A percentile compares a stretch with the other conserved stretches of the same genome.
phyloP scores from a whole-genome alignment of 2,888 invertebrate species.

The Diploptera punctata region DNA sequence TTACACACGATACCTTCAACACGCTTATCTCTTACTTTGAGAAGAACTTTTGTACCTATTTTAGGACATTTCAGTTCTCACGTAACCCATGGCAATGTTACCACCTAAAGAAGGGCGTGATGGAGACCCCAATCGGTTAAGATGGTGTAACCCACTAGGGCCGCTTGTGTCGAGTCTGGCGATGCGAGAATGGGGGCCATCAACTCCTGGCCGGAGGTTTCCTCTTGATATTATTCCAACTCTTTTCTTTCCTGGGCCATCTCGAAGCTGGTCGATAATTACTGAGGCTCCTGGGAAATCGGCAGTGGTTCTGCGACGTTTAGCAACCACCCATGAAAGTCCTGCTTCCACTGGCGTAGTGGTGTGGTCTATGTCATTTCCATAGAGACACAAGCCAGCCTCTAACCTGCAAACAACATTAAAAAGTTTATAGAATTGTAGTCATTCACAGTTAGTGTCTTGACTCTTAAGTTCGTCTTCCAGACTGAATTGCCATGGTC shows the following conservation, averaged over 20 bases:
- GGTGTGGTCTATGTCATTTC: conserved; percentile 88
- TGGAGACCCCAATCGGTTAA: conserved; percentile 94
- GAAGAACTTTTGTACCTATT: conserved; percentile 70
- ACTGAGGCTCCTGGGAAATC: conserved; percentile 89
- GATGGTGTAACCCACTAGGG: conserved; percentile 78
- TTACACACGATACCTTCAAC: conserved; percentile 80
- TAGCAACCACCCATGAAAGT: conserved; percentile 87
- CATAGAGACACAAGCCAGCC: conserved; percentile 97
- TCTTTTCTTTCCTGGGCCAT: conserved; percentile 73
- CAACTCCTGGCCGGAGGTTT: conserved; percentile 84
- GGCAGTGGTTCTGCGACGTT: conserved; percentile 71
- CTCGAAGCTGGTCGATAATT: conserved; percentile 81
- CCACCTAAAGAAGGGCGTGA: conserved; percentile 88
- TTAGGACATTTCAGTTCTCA: conserved; percentile 71
- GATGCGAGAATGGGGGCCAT: conserved; percentile 64
- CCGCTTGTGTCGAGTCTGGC: conserved; percentile 58
- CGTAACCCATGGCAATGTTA: conserved; percentile 96
- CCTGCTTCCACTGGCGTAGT: conserved; percentile 92
- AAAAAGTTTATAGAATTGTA: too few species aligned
- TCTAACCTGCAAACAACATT: conserved; percentile 70
- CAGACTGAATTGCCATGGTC: too few species aligned
- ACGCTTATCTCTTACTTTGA: conserved; percentile 82
- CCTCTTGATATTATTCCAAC: conserved; percentile 83
- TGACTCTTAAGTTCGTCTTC: too few species aligned
- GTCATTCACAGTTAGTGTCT: too few species aligned